Conservation (phyloP, 2,797 vertebrate species). For the Sebastiscus tertius region DNA sequence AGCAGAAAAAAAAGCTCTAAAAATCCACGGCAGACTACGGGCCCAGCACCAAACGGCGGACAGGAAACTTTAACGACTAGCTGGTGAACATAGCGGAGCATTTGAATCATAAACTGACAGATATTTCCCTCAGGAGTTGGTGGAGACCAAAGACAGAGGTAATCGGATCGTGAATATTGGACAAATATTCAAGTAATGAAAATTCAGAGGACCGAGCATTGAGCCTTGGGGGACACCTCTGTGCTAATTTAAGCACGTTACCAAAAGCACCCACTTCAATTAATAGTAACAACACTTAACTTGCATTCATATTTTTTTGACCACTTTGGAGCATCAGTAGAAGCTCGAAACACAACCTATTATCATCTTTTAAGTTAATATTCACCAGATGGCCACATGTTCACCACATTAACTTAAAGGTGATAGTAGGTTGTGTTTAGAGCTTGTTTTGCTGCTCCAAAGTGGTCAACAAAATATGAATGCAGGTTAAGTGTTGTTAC, state of each 20-base stretch:
- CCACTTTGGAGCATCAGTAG: not conserved
- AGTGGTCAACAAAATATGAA: not conserved
- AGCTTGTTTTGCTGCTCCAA: not conserved
- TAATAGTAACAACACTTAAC: not conserved
- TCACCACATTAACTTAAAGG: not conserved
- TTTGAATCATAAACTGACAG: not conserved
- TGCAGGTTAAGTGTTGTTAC: not conserved
- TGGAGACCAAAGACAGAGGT: no score
- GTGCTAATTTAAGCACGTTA: not conserved
- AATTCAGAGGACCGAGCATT: not conserved
- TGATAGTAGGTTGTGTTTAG: not conserved
- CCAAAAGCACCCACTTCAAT: not conserved
- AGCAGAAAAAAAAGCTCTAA: no score
- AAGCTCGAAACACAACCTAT: not conserved
- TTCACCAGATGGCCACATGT: not conserved
- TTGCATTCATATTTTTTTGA: not conserved
- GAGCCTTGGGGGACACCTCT: constrained; percentile 8
- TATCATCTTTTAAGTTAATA: not conserved
- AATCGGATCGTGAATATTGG: not conserved
- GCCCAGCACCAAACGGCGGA: not conserved
- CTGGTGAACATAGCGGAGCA: not conserved
- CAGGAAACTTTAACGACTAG: not conserved
- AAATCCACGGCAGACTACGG: not conserved
- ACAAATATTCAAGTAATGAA: not conserved
- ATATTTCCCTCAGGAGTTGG: no score